phyloP scores from a whole-genome alignment of 2,888 invertebrate genomes.

The Choreutis nemorana region DNA sequence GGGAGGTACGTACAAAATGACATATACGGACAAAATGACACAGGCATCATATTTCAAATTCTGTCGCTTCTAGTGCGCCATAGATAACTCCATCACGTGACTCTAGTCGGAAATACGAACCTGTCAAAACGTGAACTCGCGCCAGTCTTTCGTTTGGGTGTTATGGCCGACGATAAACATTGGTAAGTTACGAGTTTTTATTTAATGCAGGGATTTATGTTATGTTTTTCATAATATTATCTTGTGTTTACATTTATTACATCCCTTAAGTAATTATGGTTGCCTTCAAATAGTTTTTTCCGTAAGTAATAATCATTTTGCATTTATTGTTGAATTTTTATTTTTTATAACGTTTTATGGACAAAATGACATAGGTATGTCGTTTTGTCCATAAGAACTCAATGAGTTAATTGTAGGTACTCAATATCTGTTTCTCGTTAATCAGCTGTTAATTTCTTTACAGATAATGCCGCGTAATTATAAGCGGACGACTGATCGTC shows the following conservation, averaged over 20 bases:
- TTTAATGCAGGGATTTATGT: neutral
- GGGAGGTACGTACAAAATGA: no score
- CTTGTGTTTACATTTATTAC: constrained; percentile 2
- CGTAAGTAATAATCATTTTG: no score
- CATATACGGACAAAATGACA: no score
- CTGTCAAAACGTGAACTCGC: neutral
- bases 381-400: neutral
- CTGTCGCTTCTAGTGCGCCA: no score
- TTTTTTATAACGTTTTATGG: neutral
- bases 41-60: no score
- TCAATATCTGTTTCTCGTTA: neutral
- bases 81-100: no score
- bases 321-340: no score
- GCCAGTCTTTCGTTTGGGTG: neutral
- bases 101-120: neutral
- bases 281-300: constrained; percentile 1
- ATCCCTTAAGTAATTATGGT: no score
- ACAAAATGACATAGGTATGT: constrained; percentile 3
- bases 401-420: neutral
- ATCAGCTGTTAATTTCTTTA: neutral
- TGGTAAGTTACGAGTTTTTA: neutral
- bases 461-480: constrained; percentile 4
- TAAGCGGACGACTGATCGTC: constrained; percentile 6
- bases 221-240: no score
- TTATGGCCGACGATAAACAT: no score